Conservation (phyloP, 37 sponge, comb jelly and placozoan species). For the Spongilla lacustris region DNA sequence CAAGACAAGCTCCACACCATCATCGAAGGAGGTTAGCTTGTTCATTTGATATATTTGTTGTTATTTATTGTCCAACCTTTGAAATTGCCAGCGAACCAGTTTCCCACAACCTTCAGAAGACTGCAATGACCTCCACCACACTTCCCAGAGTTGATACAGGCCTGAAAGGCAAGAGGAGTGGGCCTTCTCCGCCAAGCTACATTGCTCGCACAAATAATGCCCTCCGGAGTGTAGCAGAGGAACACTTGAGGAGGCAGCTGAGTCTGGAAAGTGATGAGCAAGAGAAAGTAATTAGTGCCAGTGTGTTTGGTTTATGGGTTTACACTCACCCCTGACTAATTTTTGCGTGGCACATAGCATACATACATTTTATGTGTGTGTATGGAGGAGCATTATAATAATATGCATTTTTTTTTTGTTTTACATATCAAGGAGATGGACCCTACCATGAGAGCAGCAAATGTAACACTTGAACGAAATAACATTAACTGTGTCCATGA, state of each 20-base stretch:
- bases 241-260: slow-evolving; percentile 68
- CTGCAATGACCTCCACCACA: not conserved
- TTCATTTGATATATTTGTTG: not conserved
- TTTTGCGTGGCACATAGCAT: too few relatives aligned
- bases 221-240: slow-evolving; percentile 56
- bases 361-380: too few relatives aligned
- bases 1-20: not conserved
- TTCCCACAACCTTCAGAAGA: not conserved
- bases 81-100: not conserved
- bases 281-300: too few relatives aligned
- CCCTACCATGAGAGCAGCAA: too few relatives aligned
- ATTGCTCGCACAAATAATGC: slow-evolving; percentile 11
- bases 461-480: too few relatives aligned
- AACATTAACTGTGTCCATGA: too few relatives aligned
- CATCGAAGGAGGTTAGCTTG: not conserved
- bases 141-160: not conserved
- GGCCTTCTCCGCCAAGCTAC: slow-evolving; percentile 8
- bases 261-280: slow-evolving; percentile 12
- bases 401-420: too few relatives aligned
- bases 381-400: too few relatives aligned
- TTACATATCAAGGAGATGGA: too few relatives aligned
- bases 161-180: not conserved
- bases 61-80: not conserved
- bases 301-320: too few relatives aligned
- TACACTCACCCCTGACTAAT: too few relatives aligned